A percentile compares a stretch with the other conserved stretches of the same genome.
Evolutionary conservation across 2,888 invertebrate genomes (phyloP).

Genomic region (Merodon equestris): DNA sequence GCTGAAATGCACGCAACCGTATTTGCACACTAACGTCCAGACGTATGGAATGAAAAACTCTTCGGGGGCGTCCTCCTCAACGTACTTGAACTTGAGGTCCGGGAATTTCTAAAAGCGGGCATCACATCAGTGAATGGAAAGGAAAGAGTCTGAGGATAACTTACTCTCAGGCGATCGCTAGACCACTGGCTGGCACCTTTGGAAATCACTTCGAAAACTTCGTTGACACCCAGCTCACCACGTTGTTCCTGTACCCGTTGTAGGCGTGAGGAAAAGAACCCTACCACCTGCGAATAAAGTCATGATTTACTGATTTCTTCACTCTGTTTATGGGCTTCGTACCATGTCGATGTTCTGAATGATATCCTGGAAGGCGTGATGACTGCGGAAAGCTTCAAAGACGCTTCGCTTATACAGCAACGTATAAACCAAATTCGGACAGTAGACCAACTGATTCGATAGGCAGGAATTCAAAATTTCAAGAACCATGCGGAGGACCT

Average conservation of each 20-base stretch:
- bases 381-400: constrained; percentile 91
- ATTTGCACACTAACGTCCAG: constrained; percentile 91
- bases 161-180: constrained; percentile 93
- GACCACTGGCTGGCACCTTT: constrained; percentile 97
- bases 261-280: constrained; percentile 82
- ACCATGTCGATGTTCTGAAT: constrained; percentile 97
- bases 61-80: constrained; percentile 98
- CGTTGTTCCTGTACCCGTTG: constrained; percentile 83
- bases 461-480: constrained; percentile 98
- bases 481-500: constrained; percentile 96
- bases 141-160: constrained; percentile 40
- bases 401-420: constrained; percentile 94
- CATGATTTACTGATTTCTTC: not conserved
- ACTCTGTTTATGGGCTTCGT: constrained; percentile 74
- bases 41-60: constrained; percentile 99
- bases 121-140: not conserved
- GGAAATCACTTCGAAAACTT: constrained; percentile 93
- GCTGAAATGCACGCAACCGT: constrained; percentile 80
- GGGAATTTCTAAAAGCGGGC: constrained; percentile 92
- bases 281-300: constrained; percentile 80
- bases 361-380: constrained; percentile 94
- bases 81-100: constrained; percentile 98
- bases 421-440: constrained; percentile 96
- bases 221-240: constrained; percentile 89
- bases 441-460: constrained; percentile 90